phyloP scores from a whole-genome alignment of 2,888 invertebrate genomes.

The Lamproptera curius region DNA sequence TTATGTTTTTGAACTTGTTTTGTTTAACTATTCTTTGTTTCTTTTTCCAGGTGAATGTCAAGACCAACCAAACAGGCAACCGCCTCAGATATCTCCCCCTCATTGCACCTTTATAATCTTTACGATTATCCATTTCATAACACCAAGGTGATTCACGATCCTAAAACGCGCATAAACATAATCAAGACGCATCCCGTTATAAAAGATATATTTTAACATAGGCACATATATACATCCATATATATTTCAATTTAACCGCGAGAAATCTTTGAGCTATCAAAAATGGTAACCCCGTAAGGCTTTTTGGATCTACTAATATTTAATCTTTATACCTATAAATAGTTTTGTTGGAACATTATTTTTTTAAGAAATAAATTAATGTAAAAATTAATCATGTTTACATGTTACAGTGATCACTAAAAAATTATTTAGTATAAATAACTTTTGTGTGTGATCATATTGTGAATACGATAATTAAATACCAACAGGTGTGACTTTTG shows the following conservation, averaged over 20 bases:
- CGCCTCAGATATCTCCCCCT: constrained; percentile 42
- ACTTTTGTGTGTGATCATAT: too few relatives aligned
- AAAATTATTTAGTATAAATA: too few relatives aligned
- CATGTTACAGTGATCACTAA: too few relatives aligned
- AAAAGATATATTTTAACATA: constrained; percentile 36
- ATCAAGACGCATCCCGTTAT: constrained; percentile 36
- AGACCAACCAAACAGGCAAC: constrained; percentile 57
- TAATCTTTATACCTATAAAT: too few relatives aligned
- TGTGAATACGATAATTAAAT: too few relatives aligned
- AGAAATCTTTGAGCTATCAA: background rate
- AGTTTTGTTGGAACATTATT: too few relatives aligned
- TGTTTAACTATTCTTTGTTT: too few relatives aligned
- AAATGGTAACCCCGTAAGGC: background rate
- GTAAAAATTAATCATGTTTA: too few relatives aligned
- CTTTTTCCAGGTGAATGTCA: constrained; percentile 79
- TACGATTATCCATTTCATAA: constrained; percentile 47
- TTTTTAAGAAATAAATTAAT: too few relatives aligned
- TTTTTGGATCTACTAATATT: too few relatives aligned
- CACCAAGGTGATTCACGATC: constrained; percentile 65
- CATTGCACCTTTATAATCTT: constrained; percentile 38
- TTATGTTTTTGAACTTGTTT: too few relatives aligned
- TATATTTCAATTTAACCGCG: background rate
- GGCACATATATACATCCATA: background rate
- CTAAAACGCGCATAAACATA: constrained; percentile 27
- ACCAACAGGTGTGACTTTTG: too few relatives aligned